Conservation (phyloP, 1,140 invertebrate species). For the Samia ricini region DNA sequence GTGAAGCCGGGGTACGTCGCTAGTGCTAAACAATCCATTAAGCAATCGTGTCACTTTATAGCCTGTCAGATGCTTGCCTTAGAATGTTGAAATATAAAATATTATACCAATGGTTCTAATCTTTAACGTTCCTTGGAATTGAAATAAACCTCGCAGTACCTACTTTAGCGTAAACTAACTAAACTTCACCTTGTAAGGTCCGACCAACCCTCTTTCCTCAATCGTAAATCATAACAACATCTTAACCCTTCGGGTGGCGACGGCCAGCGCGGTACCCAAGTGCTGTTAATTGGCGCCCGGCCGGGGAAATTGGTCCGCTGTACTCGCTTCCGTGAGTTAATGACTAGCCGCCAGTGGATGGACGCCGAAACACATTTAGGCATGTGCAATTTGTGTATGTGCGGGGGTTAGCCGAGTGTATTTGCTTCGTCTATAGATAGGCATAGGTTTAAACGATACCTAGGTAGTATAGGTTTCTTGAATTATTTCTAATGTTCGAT, state of each 20-base stretch:
- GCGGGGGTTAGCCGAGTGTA: constrained; percentile 45
- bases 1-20: too few relatives aligned
- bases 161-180: not conserved
- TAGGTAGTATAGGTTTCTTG: not conserved
- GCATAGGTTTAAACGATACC: constrained; percentile 16
- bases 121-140: not conserved
- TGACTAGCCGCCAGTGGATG: constrained; percentile 65
- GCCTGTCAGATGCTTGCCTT: too few relatives aligned
- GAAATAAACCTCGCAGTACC: not conserved
- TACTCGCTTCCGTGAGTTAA: constrained; percentile 69
- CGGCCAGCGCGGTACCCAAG: constrained; percentile 43
- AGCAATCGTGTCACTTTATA: too few relatives aligned
- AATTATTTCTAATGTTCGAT: not conserved
- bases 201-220: constrained; percentile 25
- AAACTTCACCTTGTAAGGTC: constrained; percentile 3
- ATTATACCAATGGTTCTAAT: too few relatives aligned
- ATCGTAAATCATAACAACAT: constrained; percentile 71
- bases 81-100: too few relatives aligned
- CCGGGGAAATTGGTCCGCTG: constrained; percentile 68
- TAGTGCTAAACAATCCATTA: too few relatives aligned
- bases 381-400: constrained; percentile 62
- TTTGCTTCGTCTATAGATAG: constrained; percentile 28
- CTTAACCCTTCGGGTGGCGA: constrained; percentile 62
- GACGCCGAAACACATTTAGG: constrained; percentile 65
- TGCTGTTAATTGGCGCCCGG: constrained; percentile 68